Conservation (phyloP, 92 coral and sea anemone genomes). For the Metridium senile region DNA sequence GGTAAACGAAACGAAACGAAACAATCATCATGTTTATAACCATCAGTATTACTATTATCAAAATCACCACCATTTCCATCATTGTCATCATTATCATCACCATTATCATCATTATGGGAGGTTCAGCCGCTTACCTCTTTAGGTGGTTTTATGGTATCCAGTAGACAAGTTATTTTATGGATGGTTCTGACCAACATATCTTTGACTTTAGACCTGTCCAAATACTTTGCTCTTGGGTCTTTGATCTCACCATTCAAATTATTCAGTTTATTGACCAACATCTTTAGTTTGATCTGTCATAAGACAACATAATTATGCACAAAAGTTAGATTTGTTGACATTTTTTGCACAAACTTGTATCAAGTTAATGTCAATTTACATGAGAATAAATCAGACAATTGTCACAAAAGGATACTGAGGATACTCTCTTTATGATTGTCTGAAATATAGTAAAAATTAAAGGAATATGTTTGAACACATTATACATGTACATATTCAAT, state of each 20-base stretch:
- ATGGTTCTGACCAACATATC: constrained; percentile 87
- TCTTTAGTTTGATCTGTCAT: constrained; percentile 68
- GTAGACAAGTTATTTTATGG: constrained; percentile 66
- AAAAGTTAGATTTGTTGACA: too few relatives aligned
- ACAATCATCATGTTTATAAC: background rate
- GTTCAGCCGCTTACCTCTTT: constrained; percentile 65
- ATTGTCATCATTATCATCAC: background rate
- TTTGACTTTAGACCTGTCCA: constrained; percentile 95
- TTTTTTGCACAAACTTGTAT: too few relatives aligned
- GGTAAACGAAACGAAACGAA: too few relatives aligned
- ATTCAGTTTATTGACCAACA: constrained; percentile 63
- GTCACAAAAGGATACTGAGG: too few relatives aligned
- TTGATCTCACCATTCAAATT: constrained; percentile 75
- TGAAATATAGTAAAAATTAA: too few relatives aligned
- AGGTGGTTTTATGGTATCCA: constrained; percentile 62
- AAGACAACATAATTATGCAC: background rate
- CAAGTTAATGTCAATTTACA: too few relatives aligned
- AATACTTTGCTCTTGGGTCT: constrained; percentile 94
- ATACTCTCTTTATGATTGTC: too few relatives aligned
- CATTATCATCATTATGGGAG: too few relatives aligned
- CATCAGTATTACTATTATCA: background rate
- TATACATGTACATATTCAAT: too few relatives aligned
- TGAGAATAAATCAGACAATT: too few relatives aligned
- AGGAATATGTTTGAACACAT: too few relatives aligned
- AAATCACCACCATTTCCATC: background rate